Evolutionary conservation across 1,140 invertebrate genomes (phyloP).

Genomic region (Drosophila arawakana): DNA sequence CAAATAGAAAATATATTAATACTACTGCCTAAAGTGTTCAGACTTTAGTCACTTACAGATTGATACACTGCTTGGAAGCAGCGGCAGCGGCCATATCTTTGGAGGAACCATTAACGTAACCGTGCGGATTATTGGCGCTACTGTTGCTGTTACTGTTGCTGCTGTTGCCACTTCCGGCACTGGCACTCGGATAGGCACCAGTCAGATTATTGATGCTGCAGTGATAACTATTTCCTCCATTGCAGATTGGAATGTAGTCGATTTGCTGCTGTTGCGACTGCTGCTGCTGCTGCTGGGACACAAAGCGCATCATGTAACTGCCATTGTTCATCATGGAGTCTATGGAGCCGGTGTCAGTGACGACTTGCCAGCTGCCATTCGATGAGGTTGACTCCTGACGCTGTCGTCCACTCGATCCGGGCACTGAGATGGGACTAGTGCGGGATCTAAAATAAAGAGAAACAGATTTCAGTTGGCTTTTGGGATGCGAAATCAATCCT

Average conservation of each 20-base stretch:
- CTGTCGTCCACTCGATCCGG: constrained; percentile 84
- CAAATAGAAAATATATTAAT: constrained; percentile 19
- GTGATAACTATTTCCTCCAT: constrained; percentile 85
- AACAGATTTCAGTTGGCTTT: too few relatives aligned
- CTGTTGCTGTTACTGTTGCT: constrained; percentile 85
- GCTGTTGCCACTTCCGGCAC: constrained; percentile 84
- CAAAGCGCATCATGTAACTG: constrained; percentile 85
- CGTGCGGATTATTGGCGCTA: constrained; percentile 85
- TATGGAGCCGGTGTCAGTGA: constrained; percentile 88
- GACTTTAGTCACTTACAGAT: constrained; percentile 50
- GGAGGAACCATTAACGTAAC: constrained; percentile 84
- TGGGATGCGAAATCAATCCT: not conserved
- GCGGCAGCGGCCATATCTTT: constrained; percentile 54
- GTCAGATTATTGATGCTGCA: constrained; percentile 80
- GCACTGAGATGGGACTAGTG: constrained; percentile 88
- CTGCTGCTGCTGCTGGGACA: constrained; percentile 78
- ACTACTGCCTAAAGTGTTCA: not conserved
- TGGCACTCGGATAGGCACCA: constrained; percentile 84
- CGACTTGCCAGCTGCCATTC: constrained; percentile 88
- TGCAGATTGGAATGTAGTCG: constrained; percentile 81
- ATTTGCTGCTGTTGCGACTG: constrained; percentile 56
- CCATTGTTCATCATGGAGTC: constrained; percentile 85
- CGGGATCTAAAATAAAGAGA: constrained; percentile 69
- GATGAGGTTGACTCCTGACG: constrained; percentile 86
- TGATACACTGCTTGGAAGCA: constrained; percentile 62